phyloP scores from a whole-genome alignment of 2,797 vertebrate species.

The Leptoclinus maculatus region DNA sequence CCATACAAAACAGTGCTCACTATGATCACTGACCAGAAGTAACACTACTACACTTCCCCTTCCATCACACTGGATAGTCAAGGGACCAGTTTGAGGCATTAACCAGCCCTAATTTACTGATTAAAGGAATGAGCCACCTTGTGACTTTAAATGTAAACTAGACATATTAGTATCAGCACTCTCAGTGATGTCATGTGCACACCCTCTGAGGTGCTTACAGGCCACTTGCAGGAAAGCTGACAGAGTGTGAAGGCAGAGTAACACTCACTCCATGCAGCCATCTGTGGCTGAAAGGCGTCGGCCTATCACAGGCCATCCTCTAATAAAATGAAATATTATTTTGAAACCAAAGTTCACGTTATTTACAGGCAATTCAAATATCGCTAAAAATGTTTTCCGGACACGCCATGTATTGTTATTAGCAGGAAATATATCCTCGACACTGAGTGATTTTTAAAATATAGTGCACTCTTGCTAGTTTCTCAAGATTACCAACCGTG shows the following conservation, averaged over 20 bases:
- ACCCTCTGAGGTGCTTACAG: not conserved
- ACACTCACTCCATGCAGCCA: conserved; percentile 22
- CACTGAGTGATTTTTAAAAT: no score
- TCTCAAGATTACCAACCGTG: no score
- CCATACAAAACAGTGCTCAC: conserved; percentile 28
- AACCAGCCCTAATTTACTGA: not conserved
- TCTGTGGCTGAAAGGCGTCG: conserved; percentile 13
- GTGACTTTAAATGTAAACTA: not conserved
- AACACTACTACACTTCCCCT: conserved; percentile 16
- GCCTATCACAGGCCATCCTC: not conserved
- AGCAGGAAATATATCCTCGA: not conserved
- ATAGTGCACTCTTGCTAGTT: no score
- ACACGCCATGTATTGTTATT: not conserved
- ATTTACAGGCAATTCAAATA: not conserved
- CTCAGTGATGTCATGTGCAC: conserved; percentile 2
- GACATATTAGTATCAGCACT: not conserved
- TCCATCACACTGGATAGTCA: not conserved
- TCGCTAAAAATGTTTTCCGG: not conserved
- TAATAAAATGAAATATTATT: not conserved
- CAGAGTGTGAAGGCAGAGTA: conserved; percentile 28
- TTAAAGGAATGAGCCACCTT: not conserved
- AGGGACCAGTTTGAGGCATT: not conserved
- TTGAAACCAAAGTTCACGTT: not conserved
- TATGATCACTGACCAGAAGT: conserved; percentile 56
- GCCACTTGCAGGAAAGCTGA: not conserved